phyloP scores from a whole-genome alignment of 2,797 vertebrate species.

The Microctenopoma stevenorrisi region DNA sequence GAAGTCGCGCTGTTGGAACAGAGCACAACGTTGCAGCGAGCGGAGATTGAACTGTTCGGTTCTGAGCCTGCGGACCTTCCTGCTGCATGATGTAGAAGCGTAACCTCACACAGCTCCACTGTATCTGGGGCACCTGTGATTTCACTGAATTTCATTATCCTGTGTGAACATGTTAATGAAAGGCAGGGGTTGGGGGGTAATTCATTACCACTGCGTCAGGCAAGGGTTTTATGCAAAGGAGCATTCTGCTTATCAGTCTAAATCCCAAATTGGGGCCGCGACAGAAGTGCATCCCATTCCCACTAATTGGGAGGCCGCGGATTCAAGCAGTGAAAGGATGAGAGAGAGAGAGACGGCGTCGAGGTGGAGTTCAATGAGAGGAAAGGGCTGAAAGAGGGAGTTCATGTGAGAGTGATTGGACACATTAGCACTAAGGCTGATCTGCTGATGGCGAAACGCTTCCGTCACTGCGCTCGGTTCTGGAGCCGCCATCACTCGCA shows the following conservation, averaged over 20 bases:
- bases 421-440: slow-evolving; percentile 16
- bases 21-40: neutral
- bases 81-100: slow-evolving; percentile 25
- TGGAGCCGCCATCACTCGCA: neutral
- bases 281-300: slow-evolving; percentile 50
- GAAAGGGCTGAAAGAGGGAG: slow-evolving; percentile 14
- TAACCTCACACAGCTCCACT: slow-evolving; percentile 25
- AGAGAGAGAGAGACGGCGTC: neutral
- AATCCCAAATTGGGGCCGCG: slow-evolving; percentile 63
- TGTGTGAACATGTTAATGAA: slow-evolving; percentile 45
- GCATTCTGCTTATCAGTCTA: slow-evolving; percentile 65
- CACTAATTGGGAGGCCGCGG: slow-evolving; percentile 57
- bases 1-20: rapidly evolving
- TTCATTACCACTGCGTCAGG: slow-evolving; percentile 62
- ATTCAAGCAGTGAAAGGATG: slow-evolving; percentile 22
- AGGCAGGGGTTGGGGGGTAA: slow-evolving; percentile 58
- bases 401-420: slow-evolving; percentile 17
- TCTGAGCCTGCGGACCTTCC: slow-evolving; percentile 1
- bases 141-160: slow-evolving; percentile 57
- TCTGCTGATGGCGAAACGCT: slow-evolving; percentile 11
- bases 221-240: slow-evolving; percentile 56
- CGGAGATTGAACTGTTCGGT: slow-evolving; percentile 1
- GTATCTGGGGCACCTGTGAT: slow-evolving; percentile 58
- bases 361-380: slow-evolving; percentile 24
- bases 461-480: slow-evolving; percentile 6